phyloP scores from a whole-genome alignment of 2,888 invertebrate genomes.

The Phalangium opilio region DNA sequence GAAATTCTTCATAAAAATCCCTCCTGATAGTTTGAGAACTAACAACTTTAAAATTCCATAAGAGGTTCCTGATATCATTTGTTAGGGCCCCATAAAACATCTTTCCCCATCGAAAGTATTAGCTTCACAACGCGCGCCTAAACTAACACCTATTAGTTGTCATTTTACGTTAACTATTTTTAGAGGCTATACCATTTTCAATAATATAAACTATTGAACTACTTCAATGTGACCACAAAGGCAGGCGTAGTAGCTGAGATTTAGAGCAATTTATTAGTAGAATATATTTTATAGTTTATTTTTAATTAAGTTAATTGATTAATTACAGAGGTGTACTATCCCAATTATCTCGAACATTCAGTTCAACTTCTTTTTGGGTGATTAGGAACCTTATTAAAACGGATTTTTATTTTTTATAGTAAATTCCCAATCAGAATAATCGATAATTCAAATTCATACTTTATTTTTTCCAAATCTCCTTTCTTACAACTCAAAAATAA shows the following conservation, averaged over 20 bases:
- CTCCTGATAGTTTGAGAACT: conserved; percentile 32
- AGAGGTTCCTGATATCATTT: conserved; percentile 33
- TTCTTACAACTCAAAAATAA: no score
- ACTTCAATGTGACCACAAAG: conserved; percentile 37
- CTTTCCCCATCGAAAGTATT: conserved; percentile 41
- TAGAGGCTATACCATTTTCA: conserved; percentile 29
- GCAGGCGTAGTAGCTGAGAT: conserved; percentile 37
- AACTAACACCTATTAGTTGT: no score
- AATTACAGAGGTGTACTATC: conserved; percentile 39
- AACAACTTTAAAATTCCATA: conserved; percentile 34
- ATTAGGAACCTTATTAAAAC: conserved; percentile 33
- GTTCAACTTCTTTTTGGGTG: conserved; percentile 35
- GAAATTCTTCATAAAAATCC: conserved; percentile 36
- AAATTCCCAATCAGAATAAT: no score
- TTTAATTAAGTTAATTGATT: no score
- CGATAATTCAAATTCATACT: no score
- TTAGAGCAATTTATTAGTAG: neutral
- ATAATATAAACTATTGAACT: conserved; percentile 36
- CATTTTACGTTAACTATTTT: no score
- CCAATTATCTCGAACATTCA: conserved; percentile 38
- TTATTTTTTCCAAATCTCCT: no score
- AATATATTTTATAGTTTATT: no score
- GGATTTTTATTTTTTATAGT: no score
- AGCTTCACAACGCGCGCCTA: conserved; percentile 37
- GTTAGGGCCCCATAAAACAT: conserved; percentile 39